Evolutionary conservation across 2,888 invertebrate genomes (phyloP).

Genomic region (Troides helena): DNA sequence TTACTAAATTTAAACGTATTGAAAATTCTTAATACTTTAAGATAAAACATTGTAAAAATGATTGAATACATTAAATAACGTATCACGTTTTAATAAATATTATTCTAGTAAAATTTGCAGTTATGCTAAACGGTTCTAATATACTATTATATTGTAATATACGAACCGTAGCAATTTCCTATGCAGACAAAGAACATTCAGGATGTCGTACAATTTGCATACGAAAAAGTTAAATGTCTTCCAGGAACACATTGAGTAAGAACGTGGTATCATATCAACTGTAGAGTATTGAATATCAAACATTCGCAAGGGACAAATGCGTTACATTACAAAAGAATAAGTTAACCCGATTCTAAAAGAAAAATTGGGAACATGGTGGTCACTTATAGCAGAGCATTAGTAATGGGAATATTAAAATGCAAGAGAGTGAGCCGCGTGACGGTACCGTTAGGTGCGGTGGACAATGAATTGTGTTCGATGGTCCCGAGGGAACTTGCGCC

Average conservation of each 20-base stretch:
- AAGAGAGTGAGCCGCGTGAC: conserved; percentile 37
- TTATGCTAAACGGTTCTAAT: neutral
- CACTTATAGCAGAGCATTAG: conserved; percentile 49
- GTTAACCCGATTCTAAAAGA: conserved; percentile 33
- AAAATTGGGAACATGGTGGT: conserved; percentile 47
- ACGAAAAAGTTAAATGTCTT: conserved; percentile 26
- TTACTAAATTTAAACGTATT: too few relatives aligned
- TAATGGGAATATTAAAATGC: conserved; percentile 62
- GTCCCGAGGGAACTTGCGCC: conserved; percentile 59
- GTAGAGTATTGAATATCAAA: conserved; percentile 8
- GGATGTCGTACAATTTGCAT: conserved; percentile 27
- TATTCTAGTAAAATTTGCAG: too few relatives aligned
- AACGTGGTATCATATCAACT: conserved; percentile 3
- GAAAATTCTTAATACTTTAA: too few relatives aligned
- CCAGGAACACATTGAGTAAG: conserved; percentile 16
- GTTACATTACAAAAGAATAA: conserved; percentile 12
- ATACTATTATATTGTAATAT: conserved; percentile 1
- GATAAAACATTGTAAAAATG: neutral
- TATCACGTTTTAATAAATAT: neutral
- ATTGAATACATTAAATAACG: neutral
- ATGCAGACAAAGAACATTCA: conserved; percentile 16
- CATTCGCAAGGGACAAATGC: neutral
- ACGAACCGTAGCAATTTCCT: conserved; percentile 17
- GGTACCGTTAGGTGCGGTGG: conserved; percentile 49
- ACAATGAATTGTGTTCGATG: conserved; percentile 50